These are phyloP conservation scores for Saturnia japonica DNA, from an alignment of 2,888 invertebrate genomes.

Conservation along the genomic window DNA sequence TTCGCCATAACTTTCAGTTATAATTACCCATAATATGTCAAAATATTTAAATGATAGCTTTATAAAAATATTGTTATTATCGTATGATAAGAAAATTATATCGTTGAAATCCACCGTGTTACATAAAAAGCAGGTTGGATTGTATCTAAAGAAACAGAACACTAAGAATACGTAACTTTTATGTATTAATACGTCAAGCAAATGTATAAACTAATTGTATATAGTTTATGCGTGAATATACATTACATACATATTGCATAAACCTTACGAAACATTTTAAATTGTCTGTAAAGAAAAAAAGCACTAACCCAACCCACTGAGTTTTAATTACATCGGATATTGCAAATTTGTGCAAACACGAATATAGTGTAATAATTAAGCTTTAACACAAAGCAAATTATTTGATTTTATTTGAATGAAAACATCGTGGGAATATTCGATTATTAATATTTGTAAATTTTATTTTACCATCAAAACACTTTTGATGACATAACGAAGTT, in stretches of 20 bases:
- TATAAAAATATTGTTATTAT: no score
- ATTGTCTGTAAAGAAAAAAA: not conserved
- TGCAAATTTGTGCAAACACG: not conserved
- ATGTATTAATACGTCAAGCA: not conserved
- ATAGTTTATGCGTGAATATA: not conserved
- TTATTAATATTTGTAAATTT: not conserved
- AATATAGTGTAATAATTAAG: not conserved
- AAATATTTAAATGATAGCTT: no score
- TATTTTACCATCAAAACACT: not conserved
- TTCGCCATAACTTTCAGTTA: no score
- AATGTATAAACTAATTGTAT: not conserved
- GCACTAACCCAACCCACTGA: not conserved
- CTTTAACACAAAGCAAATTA: not conserved
- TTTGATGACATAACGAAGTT: no score
- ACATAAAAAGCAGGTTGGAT: not conserved
- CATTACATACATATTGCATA: not conserved
- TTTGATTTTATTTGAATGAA: not conserved
- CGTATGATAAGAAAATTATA: no score
- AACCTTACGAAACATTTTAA: not conserved
- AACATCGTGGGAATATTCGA: not conserved
- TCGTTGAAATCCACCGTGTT: not conserved
- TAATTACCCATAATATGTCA: no score
- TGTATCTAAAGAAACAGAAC: not conserved
- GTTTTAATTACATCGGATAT: conserved; percentile 1
- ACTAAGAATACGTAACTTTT: not conserved